These are phyloP conservation scores for Polyodon spathula DNA, from an alignment of 2,113 vertebrate species.

Conservation along the genomic window DNA sequence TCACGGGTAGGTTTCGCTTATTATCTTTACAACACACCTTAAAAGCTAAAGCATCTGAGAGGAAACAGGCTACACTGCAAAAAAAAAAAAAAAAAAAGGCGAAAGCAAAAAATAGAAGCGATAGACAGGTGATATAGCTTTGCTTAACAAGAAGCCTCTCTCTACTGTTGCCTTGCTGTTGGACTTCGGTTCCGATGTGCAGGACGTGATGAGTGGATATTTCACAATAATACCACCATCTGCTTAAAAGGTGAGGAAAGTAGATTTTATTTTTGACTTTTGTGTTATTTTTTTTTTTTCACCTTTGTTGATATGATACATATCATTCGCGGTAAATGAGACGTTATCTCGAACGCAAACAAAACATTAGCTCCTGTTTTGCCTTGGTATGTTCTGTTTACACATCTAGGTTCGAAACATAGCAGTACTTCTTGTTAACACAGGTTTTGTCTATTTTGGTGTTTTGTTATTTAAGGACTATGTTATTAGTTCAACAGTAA, in stretches of 20 bases:
- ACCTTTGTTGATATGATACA: neutral
- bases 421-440: no score
- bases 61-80: slow-evolving; percentile 19
- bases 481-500: no score
- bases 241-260: slow-evolving; percentile 11
- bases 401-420: no score
- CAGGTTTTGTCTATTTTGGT: no score
- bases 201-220: slow-evolving; percentile 26
- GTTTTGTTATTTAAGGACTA: no score
- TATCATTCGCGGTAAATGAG: neutral
- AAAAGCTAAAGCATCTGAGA: slow-evolving; percentile 26
- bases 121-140: no score
- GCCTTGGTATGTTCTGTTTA: no score
- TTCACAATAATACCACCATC: slow-evolving; percentile 8
- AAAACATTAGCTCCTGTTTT: no score
- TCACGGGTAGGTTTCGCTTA: neutral
- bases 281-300: neutral
- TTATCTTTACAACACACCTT: neutral
- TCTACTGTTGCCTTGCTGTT: slow-evolving; percentile 13
- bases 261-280: neutral
- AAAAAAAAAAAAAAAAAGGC: slow-evolving; percentile 10
- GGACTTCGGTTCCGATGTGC: slow-evolving; percentile 13
- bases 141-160: slow-evolving; percentile 13
- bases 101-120: slow-evolving; percentile 6
- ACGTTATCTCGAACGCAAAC: neutral